phyloP scores from a whole-genome alignment of 2,797 vertebrate genomes.

The Craterocephalus amniculus region DNA sequence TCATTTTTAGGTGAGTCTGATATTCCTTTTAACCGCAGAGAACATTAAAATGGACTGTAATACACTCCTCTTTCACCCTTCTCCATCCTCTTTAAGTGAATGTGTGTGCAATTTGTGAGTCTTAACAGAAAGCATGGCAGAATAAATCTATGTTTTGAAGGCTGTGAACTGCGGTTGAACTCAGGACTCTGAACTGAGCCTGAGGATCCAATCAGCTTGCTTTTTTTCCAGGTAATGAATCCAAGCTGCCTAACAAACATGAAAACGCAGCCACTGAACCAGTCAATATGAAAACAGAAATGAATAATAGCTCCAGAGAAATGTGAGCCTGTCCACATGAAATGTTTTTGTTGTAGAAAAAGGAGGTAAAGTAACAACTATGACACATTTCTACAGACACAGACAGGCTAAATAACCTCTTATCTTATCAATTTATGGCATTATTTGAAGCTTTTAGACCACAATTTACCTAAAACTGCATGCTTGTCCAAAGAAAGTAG shows the following conservation, averaged over 20 bases:
- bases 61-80: background rate
- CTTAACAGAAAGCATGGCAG: conserved; percentile 13
- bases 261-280: conserved; percentile 32
- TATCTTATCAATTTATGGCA: background rate
- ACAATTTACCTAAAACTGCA: background rate
- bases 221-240: conserved; percentile 41
- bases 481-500: conserved; percentile 54
- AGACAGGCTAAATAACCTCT: background rate
- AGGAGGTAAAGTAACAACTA: conserved; percentile 20
- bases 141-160: conserved; percentile 23
- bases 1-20: conserved; percentile 16
- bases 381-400: background rate
- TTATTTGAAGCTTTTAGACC: conserved; percentile 7
- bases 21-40: conserved; percentile 15
- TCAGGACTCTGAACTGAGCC: conserved; percentile 32
- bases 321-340: conserved; percentile 6
- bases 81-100: background rate
- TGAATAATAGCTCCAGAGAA: conserved; percentile 37
- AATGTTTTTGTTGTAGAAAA: conserved; percentile 28
- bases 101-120: conserved; percentile 11
- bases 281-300: conserved; percentile 30
- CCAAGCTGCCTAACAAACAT: conserved; percentile 35
- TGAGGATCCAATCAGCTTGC: conserved; percentile 47
- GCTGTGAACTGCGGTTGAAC: conserved; percentile 42
- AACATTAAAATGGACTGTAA: conserved; percentile 19